Conservation (phyloP, 2,113 vertebrate species). For the Larimichthys crocea region DNA sequence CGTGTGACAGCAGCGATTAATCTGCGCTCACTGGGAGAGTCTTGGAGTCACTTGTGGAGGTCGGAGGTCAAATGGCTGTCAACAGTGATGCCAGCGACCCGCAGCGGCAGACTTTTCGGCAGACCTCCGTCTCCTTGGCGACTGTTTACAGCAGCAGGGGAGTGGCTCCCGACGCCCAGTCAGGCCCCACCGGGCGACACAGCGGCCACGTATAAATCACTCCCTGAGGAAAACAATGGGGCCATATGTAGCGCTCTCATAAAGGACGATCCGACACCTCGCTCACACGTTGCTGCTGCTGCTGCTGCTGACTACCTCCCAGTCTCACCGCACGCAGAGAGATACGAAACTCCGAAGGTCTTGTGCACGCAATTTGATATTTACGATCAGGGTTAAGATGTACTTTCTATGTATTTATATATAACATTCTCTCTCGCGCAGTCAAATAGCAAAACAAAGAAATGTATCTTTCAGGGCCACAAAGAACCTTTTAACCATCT, state of each 20-base stretch:
- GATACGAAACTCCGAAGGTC: not conserved
- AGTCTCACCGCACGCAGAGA: not conserved
- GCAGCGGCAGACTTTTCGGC: conserved; percentile 61
- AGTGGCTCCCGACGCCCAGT: conserved; percentile 74
- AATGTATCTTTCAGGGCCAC: not conserved
- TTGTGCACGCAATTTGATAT: too few species aligned
- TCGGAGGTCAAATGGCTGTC: conserved; percentile 63
- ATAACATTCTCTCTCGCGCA: too few species aligned
- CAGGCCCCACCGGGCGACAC: not conserved
- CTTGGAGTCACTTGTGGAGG: conserved; percentile 32
- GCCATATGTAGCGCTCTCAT: conserved; percentile 26
- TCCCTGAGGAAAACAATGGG: conserved; percentile 24
- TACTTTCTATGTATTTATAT: too few species aligned
- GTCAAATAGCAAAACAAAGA: too few species aligned
- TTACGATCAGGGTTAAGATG: too few species aligned
- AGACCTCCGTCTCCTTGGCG: conserved; percentile 43
- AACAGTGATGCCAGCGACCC: conserved; percentile 14
- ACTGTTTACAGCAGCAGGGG: conserved; percentile 76
- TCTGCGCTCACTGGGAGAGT: conserved; percentile 25
- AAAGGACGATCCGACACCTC: not conserved
- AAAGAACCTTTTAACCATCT: not conserved
- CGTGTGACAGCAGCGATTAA: conserved; percentile 52
- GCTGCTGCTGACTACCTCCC: not conserved
- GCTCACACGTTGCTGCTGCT: not conserved
- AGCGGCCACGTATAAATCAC: conserved; percentile 68